Base-by-base conservation (phyloP, 2,888 invertebrate genomes). In the Watsonalla binaria region DNA sequence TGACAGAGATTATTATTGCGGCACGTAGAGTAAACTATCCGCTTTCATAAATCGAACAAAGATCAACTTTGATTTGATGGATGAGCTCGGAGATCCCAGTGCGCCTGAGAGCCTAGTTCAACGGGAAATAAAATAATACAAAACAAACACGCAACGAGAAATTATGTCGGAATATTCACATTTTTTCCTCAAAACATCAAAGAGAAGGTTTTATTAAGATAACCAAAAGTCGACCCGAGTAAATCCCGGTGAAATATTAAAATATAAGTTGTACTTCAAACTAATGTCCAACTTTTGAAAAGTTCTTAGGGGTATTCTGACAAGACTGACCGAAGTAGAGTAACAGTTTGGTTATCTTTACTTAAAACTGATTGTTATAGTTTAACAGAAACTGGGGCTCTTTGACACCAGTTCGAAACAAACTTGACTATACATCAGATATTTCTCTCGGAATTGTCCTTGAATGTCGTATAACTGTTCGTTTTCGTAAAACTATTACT, bases 21-120 rank as follows among this genome's bases (percentile, higher is more conserved):
- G 66, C 64, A 67, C 63, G 70, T 63, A 80, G 77, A 76, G 74
- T 72, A 78, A 83, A 81, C 82, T 83, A 82, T 82, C 78, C 67
- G 78, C 74, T 82, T 84, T 80, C 82, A 77, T 80, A 80, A 81
- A 82, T 77, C 80, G 80, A 78, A 77, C 76, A 72, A 74, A 76
- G 80, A 82, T 82, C 79, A 79, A 78, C 74, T 79, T 76, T 75
- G 76, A 76, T 77, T 78, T 83, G 83, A 83, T 82, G 76, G 83
- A 83, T 83, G 78, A 70, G 74, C 70, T 54, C 53, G 53, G 52
- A n/a, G 49, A n/a, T 47, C 53, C 53, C 60, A 59, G 59, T 68
- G 64, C 66, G 67, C 51, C 33, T 51, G 56, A 47, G 53, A 54
- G 53, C 48, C 35, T 48, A 46, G 7, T 13, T 14, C 34, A 13